Percentiles rank a stretch among this genome's conserved stretches.
Conservation (phyloP, 2,888 invertebrate genomes). For the Emmelina monodactyla region DNA sequence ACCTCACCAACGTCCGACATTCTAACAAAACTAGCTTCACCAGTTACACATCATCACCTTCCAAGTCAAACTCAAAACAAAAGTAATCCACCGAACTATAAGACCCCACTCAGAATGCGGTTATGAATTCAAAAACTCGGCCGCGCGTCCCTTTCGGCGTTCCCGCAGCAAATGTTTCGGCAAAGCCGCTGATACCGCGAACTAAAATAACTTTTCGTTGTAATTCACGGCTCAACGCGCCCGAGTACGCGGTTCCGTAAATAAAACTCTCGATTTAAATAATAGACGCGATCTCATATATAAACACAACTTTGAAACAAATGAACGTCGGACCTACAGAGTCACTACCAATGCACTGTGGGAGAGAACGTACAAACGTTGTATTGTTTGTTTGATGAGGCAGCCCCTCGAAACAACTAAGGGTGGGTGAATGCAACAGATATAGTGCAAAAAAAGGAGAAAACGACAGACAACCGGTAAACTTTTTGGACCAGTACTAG, state of each 20-base stretch:
- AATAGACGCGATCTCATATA: slow-evolving; percentile 1
- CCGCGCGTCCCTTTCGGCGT: slow-evolving; percentile 7
- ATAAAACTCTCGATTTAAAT: neutral
- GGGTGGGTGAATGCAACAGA: too few species aligned
- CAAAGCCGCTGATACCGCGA: slow-evolving; percentile 21
- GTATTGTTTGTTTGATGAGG: too few species aligned
- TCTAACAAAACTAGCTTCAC: neutral
- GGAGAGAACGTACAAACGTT: too few species aligned
- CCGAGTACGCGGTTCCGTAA: neutral
- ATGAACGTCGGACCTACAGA: neutral
- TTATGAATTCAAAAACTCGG: slow-evolving; percentile 10
- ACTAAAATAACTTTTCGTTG: slow-evolving; percentile 19
- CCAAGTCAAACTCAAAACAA: too few species aligned
- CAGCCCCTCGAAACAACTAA: too few species aligned
- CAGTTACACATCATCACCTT: neutral
- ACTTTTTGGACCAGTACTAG: too few species aligned
- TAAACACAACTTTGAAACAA: neutral
- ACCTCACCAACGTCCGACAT: neutral
- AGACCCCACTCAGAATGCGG: slow-evolving; percentile 4
- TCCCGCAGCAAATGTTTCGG: slow-evolving; percentile 16
- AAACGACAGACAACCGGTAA: too few species aligned
- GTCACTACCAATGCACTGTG: neutral
- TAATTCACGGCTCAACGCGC: slow-evolving; percentile 12
- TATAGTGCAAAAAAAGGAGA: too few species aligned
- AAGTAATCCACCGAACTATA: neutral